These are phyloP conservation scores for Babyrousa celebensis DNA, from an alignment of 2,797 vertebrate genomes.

Conservation along the genomic window DNA sequence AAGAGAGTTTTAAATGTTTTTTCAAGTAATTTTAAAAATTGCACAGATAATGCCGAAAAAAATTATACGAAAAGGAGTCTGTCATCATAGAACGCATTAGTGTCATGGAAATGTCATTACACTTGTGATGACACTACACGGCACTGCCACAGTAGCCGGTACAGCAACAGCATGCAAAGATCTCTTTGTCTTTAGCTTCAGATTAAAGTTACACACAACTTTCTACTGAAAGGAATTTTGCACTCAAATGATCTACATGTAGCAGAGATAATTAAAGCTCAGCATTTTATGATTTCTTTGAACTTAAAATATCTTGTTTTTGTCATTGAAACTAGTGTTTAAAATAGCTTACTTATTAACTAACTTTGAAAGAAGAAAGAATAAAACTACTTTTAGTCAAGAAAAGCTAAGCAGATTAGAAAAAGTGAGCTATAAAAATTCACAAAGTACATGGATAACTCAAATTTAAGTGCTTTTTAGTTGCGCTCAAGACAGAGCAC, in stretches of 20 bases:
- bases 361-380: conserved; percentile 8
- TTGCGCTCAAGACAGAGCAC: not conserved
- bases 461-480: conserved; percentile 2
- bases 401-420: conserved; percentile 16
- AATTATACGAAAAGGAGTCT: not conserved
- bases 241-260: not conserved
- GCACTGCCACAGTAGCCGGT: not conserved
- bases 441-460: not conserved
- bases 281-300: not conserved
- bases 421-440: conserved; percentile 1
- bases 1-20: conserved; percentile 20
- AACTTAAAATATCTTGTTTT: conserved; percentile 20
- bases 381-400: conserved; percentile 30
- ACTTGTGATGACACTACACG: not conserved
- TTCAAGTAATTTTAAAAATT: conserved; percentile 57
- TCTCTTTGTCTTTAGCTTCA: not conserved
- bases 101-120: not conserved
- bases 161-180: not conserved
- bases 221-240: not conserved
- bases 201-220: not conserved
- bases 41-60: not conserved
- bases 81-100: not conserved
- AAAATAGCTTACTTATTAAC: not conserved
- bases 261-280: conserved; percentile 19
- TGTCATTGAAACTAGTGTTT: not conserved